These are phyloP conservation scores for Dryoscopus gambensis DNA, from an alignment of 2,113 vertebrate species.

Conservation along the genomic window DNA sequence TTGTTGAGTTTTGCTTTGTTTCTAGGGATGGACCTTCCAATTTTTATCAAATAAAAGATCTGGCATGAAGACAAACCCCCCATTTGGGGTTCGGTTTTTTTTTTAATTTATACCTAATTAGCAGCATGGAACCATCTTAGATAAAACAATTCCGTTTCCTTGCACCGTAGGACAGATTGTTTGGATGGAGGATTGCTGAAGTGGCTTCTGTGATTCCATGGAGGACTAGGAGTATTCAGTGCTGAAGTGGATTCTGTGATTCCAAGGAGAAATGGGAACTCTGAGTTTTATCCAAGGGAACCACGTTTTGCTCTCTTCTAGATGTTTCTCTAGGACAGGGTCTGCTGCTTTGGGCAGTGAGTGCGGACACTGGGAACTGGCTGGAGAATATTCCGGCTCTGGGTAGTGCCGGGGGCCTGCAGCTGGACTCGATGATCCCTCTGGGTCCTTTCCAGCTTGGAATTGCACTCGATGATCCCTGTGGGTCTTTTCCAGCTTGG, in stretches of 20 bases:
- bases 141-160: neutral
- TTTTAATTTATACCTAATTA: neutral
- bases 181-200: neutral
- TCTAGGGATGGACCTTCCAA: neutral
- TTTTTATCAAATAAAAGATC: neutral
- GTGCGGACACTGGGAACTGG: neutral
- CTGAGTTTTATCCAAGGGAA: neutral
- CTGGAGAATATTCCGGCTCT: neutral
- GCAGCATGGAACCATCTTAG: neutral
- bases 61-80: neutral
- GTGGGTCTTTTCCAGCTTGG: neutral
- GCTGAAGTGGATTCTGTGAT: neutral
- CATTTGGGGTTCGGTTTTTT: too few species aligned
- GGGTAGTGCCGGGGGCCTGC: neutral
- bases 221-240: neutral
- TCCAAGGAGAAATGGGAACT: neutral
- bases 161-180: neutral
- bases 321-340: neutral
- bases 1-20: neutral
- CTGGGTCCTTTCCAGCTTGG: too few species aligned
- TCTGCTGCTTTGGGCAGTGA: neutral
- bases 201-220: too few species aligned
- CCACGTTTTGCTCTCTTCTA: neutral
- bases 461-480: too few species aligned
- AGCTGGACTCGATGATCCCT: neutral